These are phyloP conservation scores for Sylvilagus floridanus DNA, from an alignment of 2,797 vertebrate genomes.

Conservation along the genomic window DNA sequence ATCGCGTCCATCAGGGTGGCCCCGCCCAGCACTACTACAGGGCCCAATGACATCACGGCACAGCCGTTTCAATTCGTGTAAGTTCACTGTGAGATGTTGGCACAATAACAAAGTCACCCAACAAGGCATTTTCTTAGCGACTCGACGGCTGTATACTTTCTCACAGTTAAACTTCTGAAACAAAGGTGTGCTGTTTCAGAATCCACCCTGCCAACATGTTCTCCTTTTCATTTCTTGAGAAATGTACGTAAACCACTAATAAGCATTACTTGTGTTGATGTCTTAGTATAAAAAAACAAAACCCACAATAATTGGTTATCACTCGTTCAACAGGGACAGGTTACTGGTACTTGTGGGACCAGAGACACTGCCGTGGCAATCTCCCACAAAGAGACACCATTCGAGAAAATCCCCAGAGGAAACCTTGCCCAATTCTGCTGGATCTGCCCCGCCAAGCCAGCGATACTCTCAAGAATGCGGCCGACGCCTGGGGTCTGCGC, in stretches of 20 bases:
- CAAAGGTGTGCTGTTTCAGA: background rate
- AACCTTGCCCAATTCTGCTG: background rate
- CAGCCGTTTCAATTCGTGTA: no score
- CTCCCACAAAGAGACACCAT: background rate
- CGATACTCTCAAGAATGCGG: background rate
- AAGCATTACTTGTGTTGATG: background rate
- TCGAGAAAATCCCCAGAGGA: background rate
- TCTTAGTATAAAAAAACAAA: background rate
- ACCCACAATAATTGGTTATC: background rate
- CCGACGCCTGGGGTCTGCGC: background rate
- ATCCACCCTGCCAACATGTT: background rate
- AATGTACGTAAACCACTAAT: background rate
- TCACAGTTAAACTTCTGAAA: background rate
- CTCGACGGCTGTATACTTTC: background rate
- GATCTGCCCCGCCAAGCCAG: background rate
- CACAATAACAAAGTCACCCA: no score
- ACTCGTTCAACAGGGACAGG: accelerated
- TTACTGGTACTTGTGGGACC: background rate
- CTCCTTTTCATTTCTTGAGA: background rate
- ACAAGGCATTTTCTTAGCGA: no score
- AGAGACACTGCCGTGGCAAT: background rate
- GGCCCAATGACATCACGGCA: no score
- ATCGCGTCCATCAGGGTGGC: no score
- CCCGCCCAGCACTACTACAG: no score
- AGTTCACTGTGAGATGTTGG: no score